Conservation (phyloP, 2,113 vertebrate genomes). For the Buteo buteo region DNA sequence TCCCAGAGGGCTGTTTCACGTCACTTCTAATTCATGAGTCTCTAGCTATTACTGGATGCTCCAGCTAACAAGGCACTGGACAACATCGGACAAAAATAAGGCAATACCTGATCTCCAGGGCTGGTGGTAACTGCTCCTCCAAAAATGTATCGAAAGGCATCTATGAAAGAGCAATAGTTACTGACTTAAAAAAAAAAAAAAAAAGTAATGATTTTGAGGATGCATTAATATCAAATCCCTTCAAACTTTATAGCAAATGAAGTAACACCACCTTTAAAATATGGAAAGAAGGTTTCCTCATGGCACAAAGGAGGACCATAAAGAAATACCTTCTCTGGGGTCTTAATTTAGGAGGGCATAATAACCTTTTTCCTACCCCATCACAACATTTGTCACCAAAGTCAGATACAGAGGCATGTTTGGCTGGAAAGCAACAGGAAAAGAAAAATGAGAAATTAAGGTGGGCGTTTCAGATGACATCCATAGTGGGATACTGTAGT, state of each 20-base stretch:
- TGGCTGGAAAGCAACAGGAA: neutral
- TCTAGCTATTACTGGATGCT: neutral
- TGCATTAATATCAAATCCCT: neutral
- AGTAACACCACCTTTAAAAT: neutral
- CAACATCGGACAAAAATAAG: neutral
- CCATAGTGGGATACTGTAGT: neutral
- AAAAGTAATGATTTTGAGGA: neutral
- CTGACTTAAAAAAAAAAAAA: neutral
- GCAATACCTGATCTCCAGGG: neutral
- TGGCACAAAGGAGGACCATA: neutral
- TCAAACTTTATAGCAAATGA: neutral
- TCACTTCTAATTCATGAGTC: neutral
- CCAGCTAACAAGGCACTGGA: neutral
- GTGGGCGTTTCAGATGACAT: neutral
- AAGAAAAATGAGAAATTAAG: neutral
- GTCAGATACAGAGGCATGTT: neutral
- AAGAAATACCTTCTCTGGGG: neutral
- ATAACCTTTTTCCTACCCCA: neutral
- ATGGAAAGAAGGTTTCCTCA: neutral
- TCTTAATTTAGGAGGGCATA: neutral
- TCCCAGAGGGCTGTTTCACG: neutral
- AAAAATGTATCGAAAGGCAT: neutral
- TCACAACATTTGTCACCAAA: neutral
- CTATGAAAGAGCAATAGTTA: neutral
- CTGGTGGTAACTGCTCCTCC: neutral